These are phyloP conservation scores for Caenorhabditis becei DNA, from an alignment of 2,888 invertebrate genomes.

Conservation along the genomic window DNA sequence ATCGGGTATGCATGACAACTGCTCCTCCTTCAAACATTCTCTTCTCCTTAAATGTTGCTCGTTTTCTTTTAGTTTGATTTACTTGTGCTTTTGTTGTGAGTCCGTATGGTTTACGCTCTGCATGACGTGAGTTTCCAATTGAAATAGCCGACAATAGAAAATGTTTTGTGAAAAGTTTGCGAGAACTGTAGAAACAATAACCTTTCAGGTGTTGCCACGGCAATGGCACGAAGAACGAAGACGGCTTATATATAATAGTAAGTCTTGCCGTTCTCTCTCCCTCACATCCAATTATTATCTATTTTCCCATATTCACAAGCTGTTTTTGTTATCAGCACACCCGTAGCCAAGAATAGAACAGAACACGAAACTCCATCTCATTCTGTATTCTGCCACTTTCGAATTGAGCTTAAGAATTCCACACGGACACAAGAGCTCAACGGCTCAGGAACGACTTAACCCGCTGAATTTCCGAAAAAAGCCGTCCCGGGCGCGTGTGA, in stretches of 20 bases:
- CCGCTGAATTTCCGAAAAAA: constrained; percentile 3
- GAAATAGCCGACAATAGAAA: too few relatives aligned
- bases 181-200: too few relatives aligned
- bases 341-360: not conserved
- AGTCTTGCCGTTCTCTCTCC: constrained; percentile 6
- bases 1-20: constrained; percentile 56
- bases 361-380: not conserved
- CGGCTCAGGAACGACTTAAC: constrained; percentile 15
- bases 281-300: constrained; percentile 4
- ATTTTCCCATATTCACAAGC: not conserved
- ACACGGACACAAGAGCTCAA: not conserved
- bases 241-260: constrained; percentile 35
- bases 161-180: too few relatives aligned
- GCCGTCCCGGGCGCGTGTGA: constrained; percentile 3
- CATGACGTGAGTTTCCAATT: constrained; percentile 41
- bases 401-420: not conserved
- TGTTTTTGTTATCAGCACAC: constrained; percentile 12
- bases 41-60: constrained; percentile 9
- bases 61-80: constrained; percentile 13
- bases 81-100: constrained; percentile 5
- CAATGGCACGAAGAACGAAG: constrained; percentile 39
- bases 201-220: constrained; percentile 41
- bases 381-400: not conserved
- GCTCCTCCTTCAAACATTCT: constrained; percentile 21
- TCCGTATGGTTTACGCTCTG: constrained; percentile 27